Percentiles rank a stretch among this genome's conserved stretches.
phyloP scores from a whole-genome alignment of 2,797 vertebrate species.

The Nyctibius grandis region DNA sequence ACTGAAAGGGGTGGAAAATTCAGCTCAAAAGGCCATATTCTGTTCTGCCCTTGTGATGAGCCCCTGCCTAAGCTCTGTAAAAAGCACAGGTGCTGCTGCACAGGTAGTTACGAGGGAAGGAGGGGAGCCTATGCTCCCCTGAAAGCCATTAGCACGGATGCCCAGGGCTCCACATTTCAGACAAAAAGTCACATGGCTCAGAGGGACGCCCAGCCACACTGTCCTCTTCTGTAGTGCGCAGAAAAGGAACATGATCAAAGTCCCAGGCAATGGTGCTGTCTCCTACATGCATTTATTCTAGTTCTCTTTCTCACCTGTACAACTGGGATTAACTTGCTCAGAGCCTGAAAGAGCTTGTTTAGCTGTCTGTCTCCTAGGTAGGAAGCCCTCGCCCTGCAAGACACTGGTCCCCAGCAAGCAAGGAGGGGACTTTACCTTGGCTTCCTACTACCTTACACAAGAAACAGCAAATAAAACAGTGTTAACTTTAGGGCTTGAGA shows the following conservation, averaged over 20 bases:
- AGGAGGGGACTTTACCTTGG: neutral
- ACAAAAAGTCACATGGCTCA: fast-evolving
- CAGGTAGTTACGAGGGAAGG: neutral
- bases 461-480: neutral
- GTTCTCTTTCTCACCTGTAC: neutral
- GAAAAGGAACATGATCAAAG: neutral
- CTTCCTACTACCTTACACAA: neutral
- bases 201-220: neutral
- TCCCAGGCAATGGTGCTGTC: neutral
- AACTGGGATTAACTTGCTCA: neutral
- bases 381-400: neutral
- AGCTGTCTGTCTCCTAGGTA: neutral
- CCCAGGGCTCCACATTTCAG: neutral
- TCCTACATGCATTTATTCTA: neutral
- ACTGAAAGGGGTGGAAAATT: neutral
- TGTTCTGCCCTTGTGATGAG: neutral
- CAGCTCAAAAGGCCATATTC: neutral
- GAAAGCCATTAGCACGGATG: fast-evolving
- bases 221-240: neutral
- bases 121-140: neutral
- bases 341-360: neutral
- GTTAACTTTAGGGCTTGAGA: neutral
- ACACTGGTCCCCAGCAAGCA: neutral
- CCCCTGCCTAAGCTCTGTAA: neutral
- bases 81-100: neutral